Evolutionary conservation across 2,113 vertebrate species (phyloP), one percentile per base, ranked within the genome.

Genomic region (Scolopax mira): DNA sequence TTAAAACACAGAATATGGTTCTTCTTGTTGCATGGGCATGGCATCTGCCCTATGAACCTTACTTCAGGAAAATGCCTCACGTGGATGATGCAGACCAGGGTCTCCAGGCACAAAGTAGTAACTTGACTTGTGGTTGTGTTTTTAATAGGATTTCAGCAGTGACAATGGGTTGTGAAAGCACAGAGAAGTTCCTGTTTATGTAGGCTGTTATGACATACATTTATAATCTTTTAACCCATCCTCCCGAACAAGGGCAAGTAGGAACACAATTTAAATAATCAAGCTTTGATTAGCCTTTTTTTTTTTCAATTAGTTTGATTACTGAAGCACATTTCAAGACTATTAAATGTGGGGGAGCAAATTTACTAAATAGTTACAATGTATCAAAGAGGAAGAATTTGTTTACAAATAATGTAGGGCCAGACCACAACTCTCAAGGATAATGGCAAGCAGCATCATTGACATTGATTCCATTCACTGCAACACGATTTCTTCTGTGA

Each of bases 51-150:
- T 24, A 42, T 9, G 9, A 61, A 22, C 79, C 61, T 69, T 66
- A 48, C n/a, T 44, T 17, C 41, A 51, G 67, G 74, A 85, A 97
- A 90, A 95, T 42, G 77, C 82, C 85, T 72, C 10, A 6, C 64
- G 64, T 67, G 64, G 80, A 69, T 61, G 78, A 94, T 61, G 35
- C 46, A 90, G 80, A 35, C 69, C 62, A 86, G 49, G n/a, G 86
- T 66, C 95, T 82, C 70, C 85, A 93, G 91, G 77, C 88, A 65
- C 64, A 79, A 85, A 81, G 31, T 48, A 42, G 72, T 64, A 42
- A 54, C 55, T 67, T 88, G 92, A 96, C 96, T 97, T 92, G 87
- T 91, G 80, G 79, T 67, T 87, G 61, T 79, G 75, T 65, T 84
- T 96, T 91, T 73, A 94, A 92, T 21, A 65, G 87, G 77, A 85